A percentile compares a stretch with the other conserved stretches of the same genome.
Evolutionary conservation across 2,113 vertebrate species (phyloP).

Genomic region (Hypomesus transpacificus): DNA sequence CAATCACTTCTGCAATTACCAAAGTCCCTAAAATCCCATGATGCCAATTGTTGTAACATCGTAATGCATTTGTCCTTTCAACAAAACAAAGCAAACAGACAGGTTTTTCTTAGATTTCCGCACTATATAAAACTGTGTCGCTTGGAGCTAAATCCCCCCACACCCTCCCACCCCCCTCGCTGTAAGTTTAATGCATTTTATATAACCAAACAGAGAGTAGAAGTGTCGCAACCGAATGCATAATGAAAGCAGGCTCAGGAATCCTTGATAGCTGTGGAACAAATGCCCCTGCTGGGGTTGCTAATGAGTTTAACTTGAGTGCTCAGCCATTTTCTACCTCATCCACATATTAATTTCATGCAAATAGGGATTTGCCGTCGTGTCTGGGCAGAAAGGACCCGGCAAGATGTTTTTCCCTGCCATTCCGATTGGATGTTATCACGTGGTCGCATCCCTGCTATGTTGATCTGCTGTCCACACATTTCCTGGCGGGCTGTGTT

Average conservation of each 20-base stretch:
- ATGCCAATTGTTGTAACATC: conserved; percentile 15
- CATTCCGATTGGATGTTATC: conserved; percentile 43
- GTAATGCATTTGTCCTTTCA: conserved; percentile 1
- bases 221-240: conserved; percentile 43
- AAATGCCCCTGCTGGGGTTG: conserved; percentile 54
- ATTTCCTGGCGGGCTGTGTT: conserved; percentile 11
- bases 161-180: conserved; percentile 11
- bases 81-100: conserved; percentile 5
- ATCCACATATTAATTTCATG: conserved; percentile 63
- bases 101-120: background rate
- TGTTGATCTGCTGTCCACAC: conserved; percentile 31
- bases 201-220: conserved; percentile 49
- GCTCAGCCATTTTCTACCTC: conserved; percentile 47
- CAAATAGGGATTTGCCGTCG: conserved; percentile 42
- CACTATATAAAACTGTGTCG: conserved; percentile 20
- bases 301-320: conserved; percentile 64
- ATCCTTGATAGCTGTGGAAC: conserved; percentile 52
- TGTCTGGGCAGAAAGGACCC: conserved; percentile 37
- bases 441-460: conserved; percentile 24
- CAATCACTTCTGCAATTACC: background rate
- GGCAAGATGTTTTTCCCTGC: conserved; percentile 19
- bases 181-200: conserved; percentile 50
- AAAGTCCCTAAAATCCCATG: background rate
- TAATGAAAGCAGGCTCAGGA: conserved; percentile 53
- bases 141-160: conserved; percentile 25